phyloP scores from a whole-genome alignment of 2,113 vertebrate genomes.

The Syngnathus typhle region DNA sequence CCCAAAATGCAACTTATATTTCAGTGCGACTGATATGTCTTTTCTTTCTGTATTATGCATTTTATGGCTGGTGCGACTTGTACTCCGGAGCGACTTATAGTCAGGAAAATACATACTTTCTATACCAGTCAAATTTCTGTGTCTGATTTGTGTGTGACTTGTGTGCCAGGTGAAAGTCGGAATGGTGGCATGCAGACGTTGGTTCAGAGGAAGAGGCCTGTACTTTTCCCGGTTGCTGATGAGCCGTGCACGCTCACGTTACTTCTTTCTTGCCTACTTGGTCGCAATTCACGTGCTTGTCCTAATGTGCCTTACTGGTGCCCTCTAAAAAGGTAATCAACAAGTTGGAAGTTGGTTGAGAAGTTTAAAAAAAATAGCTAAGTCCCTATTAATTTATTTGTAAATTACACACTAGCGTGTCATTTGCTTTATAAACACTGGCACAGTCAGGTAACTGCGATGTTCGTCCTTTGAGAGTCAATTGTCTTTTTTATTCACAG shows the following conservation, averaged over 20 bases:
- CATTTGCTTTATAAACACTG: neutral
- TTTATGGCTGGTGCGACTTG: too few species aligned
- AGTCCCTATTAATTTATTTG: neutral
- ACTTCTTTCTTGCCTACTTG: conserved; percentile 80
- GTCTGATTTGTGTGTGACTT: neutral
- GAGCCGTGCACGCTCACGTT: conserved; percentile 76
- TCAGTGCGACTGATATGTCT: too few species aligned
- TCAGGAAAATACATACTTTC: too few species aligned
- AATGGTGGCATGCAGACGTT: conserved; percentile 70
- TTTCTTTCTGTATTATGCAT: too few species aligned
- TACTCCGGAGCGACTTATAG: too few species aligned
- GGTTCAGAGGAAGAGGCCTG: conserved; percentile 80
- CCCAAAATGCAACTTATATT: too few species aligned
- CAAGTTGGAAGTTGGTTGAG: neutral
- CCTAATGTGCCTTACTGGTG: conserved; percentile 77
- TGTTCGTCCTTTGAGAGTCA: neutral
- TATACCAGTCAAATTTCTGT: neutral
- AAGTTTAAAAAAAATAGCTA: neutral
- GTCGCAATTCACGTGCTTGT: conserved; percentile 74
- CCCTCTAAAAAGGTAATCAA: conserved; percentile 59
- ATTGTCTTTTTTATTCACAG: neutral
- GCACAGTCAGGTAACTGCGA: neutral
- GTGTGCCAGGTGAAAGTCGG: conserved; percentile 76
- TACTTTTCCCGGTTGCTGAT: conserved; percentile 83
- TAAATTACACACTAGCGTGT: neutral